phyloP scores from a whole-genome alignment of 2,797 vertebrate species.

The Podargus strigoides region DNA sequence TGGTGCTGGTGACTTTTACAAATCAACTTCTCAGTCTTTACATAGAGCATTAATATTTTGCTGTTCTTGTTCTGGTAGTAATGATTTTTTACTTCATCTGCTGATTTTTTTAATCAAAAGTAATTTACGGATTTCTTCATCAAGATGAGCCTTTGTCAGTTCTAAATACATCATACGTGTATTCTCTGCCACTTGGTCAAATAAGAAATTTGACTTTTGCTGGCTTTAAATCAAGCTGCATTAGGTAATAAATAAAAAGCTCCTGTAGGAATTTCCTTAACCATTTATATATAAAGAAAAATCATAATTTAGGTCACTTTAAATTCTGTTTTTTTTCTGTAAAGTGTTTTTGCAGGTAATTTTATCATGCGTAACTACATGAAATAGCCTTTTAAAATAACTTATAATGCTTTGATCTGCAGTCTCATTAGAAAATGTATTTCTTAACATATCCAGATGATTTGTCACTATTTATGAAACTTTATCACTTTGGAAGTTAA shows the following conservation, averaged over 20 bases:
- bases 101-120: slow-evolving; percentile 39
- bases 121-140: slow-evolving; percentile 18
- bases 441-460: neutral
- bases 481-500: neutral
- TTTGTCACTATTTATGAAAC: neutral
- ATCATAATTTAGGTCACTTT: neutral
- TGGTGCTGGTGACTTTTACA: slow-evolving; percentile 38
- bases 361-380: neutral
- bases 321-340: neutral
- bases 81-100: slow-evolving; percentile 47
- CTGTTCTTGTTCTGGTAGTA: slow-evolving; percentile 31
- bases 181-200: neutral
- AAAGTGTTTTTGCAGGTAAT: neutral
- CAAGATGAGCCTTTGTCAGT: slow-evolving; percentile 1
- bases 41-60: slow-evolving; percentile 23
- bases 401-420: neutral
- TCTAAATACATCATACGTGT: slow-evolving; percentile 15
- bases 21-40: slow-evolving; percentile 41
- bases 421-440: neutral
- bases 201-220: neutral
- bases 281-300: neutral
- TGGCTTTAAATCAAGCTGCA: neutral
- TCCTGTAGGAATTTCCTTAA: neutral
- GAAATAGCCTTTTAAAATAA: neutral
- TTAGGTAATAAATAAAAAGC: neutral